Percentiles rank a stretch among this genome's conserved stretches.
Conservation (phyloP, 1,140 invertebrate species). For the Hylaeus volcanicus region DNA sequence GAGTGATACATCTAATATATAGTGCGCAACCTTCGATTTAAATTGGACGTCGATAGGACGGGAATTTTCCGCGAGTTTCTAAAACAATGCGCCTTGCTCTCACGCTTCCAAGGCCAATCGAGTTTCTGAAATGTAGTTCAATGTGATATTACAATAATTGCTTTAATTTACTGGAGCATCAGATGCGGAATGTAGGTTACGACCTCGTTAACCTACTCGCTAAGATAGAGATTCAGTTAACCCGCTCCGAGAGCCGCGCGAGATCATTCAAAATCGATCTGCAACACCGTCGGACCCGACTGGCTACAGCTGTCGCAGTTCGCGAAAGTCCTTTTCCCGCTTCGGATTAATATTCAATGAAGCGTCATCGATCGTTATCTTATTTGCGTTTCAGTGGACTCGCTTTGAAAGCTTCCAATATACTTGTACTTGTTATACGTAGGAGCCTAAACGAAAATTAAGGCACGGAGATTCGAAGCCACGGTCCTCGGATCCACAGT, state of each 20-base stretch:
- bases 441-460: too few relatives aligned
- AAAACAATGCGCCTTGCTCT: background rate
- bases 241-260: background rate
- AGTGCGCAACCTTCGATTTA: background rate
- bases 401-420: background rate
- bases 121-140: slow-evolving; percentile 19
- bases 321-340: too few relatives aligned
- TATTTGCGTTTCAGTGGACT: too few relatives aligned
- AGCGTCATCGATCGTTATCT: too few relatives aligned
- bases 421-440: too few relatives aligned
- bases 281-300: background rate
- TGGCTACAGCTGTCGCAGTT: background rate
- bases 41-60: background rate
- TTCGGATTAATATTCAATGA: too few relatives aligned
- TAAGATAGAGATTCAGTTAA: slow-evolving; percentile 45
- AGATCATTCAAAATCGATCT: slow-evolving; percentile 30
- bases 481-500: too few relatives aligned
- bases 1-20: too few relatives aligned
- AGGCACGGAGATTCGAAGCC: too few relatives aligned
- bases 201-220: slow-evolving; percentile 46
- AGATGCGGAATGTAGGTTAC: slow-evolving; percentile 36
- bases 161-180: slow-evolving; percentile 37
- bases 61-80: background rate
- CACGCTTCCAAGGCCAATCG: background rate
- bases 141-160: slow-evolving; percentile 42